Evolutionary conservation across 2,797 vertebrate species (phyloP).

Genomic region (Simalia tracyae): DNA sequence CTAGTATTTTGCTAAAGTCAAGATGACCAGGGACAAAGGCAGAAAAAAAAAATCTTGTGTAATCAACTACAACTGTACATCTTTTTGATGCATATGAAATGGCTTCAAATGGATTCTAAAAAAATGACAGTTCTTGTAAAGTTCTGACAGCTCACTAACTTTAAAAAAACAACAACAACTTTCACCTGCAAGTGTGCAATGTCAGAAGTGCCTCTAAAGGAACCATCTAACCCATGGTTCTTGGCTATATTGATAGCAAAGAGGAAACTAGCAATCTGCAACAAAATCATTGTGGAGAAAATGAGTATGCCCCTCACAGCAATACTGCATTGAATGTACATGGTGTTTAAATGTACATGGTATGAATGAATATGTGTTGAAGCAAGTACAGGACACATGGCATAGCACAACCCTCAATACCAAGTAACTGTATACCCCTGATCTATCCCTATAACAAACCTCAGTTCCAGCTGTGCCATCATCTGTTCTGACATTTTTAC

Average conservation of each 20-base stretch:
- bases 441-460: background rate
- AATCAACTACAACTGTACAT: background rate
- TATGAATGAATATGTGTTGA: background rate
- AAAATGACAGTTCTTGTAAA: background rate
- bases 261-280: background rate
- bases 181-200: background rate
- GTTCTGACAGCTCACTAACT: background rate
- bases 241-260: background rate
- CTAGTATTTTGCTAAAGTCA: background rate
- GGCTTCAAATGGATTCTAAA: background rate
- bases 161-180: background rate
- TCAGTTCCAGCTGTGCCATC: background rate
- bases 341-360: background rate
- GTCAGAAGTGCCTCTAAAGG: background rate
- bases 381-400: background rate
- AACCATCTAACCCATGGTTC: background rate
- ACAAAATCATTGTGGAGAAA: background rate
- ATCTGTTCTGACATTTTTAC: background rate
- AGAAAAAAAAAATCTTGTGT: background rate
- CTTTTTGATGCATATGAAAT: background rate
- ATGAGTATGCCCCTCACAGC: background rate
- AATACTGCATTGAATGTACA: background rate
- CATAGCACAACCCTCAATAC: background rate
- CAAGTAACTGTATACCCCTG: background rate
- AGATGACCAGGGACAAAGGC: background rate